Evolutionary conservation across 2,113 vertebrate species (phyloP).

Genomic region (Mandrillus leucophaeus): DNA sequence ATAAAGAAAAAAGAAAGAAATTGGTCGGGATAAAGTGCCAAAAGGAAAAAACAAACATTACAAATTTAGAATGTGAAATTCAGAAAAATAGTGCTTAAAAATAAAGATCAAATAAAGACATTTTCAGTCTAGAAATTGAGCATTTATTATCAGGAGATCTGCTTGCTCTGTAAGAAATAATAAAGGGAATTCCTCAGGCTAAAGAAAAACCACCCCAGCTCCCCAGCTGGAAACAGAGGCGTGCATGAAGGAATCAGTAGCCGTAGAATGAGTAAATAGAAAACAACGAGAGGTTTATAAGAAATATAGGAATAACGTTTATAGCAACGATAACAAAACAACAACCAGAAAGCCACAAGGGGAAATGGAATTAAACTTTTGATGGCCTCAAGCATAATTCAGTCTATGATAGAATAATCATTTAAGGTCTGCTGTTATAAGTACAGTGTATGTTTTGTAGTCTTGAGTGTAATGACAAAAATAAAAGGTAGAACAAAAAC

Average conservation of each 20-base stretch:
- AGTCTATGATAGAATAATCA: not conserved
- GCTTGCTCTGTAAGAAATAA: not conserved
- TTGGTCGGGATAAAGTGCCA: not conserved
- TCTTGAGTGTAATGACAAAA: not conserved
- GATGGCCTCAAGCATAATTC: not conserved
- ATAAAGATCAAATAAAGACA: not conserved
- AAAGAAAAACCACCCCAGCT: not conserved
- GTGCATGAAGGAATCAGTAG: not conserved
- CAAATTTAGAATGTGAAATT: not conserved
- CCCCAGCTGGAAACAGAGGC: not conserved
- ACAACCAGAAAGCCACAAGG: not conserved
- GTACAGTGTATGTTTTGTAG: not conserved
- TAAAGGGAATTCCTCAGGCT: not conserved
- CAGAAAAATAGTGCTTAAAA: not conserved
- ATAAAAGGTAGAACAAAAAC: not conserved
- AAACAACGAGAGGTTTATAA: not conserved
- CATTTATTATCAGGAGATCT: not conserved
- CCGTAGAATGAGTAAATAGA: not conserved
- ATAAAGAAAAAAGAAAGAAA: no score
- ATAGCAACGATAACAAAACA: not conserved
- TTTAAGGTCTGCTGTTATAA: not conserved
- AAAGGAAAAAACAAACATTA: not conserved
- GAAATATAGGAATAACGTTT: not conserved
- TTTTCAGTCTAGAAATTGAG: not conserved
- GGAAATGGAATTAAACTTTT: not conserved